Evolutionary conservation across 2,113 vertebrate species (phyloP), one percentile per base, ranked within the genome.

Genomic region (Calyptommatus sinebrachiatus): DNA sequence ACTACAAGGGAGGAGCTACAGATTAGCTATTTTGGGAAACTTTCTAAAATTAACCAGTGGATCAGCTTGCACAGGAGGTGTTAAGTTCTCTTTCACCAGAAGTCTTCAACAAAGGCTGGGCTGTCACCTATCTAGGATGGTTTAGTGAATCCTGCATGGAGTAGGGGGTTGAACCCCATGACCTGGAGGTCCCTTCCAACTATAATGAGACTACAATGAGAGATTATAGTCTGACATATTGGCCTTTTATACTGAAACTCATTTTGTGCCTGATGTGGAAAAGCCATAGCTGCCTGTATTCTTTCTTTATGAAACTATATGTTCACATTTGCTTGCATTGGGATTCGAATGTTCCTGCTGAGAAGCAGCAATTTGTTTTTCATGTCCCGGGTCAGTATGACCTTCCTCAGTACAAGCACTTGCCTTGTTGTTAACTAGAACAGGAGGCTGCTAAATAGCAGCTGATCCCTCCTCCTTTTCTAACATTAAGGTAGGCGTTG

Each of bases 311-410:
- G 9, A 50, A 73, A 76, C 35, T 4, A 20, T 16, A 20, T 65
- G 35, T n/a, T 66, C 35, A 46, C 1, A 11, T 22, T 75, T 75
- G 11, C 31, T 62, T 61, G 18, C 24, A 11, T 46, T 66, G 80
- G 79, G 73, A 5, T 76, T 84, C 83, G 4, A 65, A 11, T 63
- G 21, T 8, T 65, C n/a, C 28, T 66, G 61, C 70, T 65, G 61
- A 73, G 45, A 80, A 73, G 3, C 14, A 7, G 12, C 22, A 35
- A 2, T 35, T 26, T 26, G 28, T 53, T 72, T 57, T 5, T 79
- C 3, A 11, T 71, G 7, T 65, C 9, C 50, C 65, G 1, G 5
- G 80, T 48, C 66, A 69, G 41, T 5, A 62, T 2, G 70, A 20
- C 14, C 6, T 68, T 22, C n/a, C 50, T 10, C 16, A 12, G 10